A percentile compares a stretch with the other conserved stretches of the same genome.
Conservation (phyloP, 1,140 invertebrate genomes). For the Meloidogyne floridensis region DNA sequence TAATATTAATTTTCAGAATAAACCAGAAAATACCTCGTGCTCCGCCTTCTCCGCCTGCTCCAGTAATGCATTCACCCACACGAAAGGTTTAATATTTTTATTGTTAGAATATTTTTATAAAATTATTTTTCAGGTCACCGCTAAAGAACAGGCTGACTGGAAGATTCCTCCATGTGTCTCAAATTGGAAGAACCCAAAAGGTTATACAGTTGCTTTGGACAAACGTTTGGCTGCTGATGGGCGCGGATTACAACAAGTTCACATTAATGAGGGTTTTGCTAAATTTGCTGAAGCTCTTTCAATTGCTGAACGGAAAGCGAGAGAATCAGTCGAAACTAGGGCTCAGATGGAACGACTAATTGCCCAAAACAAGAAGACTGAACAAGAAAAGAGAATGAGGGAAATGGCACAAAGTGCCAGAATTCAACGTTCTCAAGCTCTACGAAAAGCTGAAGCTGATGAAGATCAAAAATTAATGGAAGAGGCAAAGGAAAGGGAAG, state of each 20-base stretch:
- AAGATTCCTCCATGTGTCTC: constrained; percentile 99
- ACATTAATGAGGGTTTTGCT: constrained; percentile 98
- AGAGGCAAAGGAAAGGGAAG: constrained; percentile 84
- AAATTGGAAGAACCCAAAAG: constrained; percentile 98
- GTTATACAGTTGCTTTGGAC: constrained; percentile 96
- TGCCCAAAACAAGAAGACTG: constrained; percentile 96
- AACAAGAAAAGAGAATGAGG: constrained; percentile 91
- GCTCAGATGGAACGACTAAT: constrained; percentile 93
- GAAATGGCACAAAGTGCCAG: constrained; percentile 90
- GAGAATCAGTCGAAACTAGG: constrained; percentile 92
- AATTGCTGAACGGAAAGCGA: constrained; percentile 93
- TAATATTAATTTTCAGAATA: constrained; percentile 60
- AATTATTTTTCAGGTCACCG: constrained; percentile 74
- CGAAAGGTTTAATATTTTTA: constrained; percentile 72
- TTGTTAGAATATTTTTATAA: neutral
- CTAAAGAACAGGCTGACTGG: constrained; percentile 99
- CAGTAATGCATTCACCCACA: constrained; percentile 94
- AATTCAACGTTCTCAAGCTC: constrained; percentile 13
- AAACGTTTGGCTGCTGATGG: constrained; percentile 97
- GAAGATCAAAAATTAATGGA: constrained; percentile 67
- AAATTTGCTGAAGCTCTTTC: constrained; percentile 95
- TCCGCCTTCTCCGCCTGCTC: constrained; percentile 94
- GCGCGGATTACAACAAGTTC: constrained; percentile 85
- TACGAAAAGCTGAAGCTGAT: constrained; percentile 45
- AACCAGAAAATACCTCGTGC: constrained; percentile 83